These are phyloP conservation scores for Ctenodactylus gundi DNA, from an alignment of 2,113 vertebrate genomes.

Conservation along the genomic window DNA sequence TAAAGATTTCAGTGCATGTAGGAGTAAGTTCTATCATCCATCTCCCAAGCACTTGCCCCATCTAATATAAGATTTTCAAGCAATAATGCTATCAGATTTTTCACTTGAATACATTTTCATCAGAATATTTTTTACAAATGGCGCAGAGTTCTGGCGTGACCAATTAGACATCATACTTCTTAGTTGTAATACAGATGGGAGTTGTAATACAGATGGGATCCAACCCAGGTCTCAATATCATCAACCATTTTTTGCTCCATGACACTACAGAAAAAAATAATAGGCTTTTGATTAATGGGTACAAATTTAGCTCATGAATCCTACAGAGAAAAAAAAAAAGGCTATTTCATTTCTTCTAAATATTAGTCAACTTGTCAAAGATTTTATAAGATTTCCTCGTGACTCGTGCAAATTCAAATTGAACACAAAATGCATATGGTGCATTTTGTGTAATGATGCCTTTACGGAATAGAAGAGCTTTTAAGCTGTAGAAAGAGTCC, in stretches of 20 bases:
- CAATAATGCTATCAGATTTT: neutral
- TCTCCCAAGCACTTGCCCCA: neutral
- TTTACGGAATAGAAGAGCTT: slow-evolving; percentile 34
- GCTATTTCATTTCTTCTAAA: neutral
- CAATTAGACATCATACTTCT: neutral
- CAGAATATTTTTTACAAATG: neutral
- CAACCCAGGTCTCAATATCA: neutral
- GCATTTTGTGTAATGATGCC: neutral
- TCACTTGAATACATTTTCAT: neutral
- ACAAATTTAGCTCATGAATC: neutral
- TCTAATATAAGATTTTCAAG: neutral
- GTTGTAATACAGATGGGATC: neutral
- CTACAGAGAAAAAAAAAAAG: neutral
- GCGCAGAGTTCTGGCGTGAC: neutral
- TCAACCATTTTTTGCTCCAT: neutral
- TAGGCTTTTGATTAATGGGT: neutral
- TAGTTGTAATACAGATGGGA: neutral
- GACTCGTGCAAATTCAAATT: slow-evolving; percentile 7
- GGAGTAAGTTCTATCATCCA: neutral
- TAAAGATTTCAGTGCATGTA: neutral
- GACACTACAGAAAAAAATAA: neutral
- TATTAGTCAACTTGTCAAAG: neutral
- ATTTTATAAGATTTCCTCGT: neutral
- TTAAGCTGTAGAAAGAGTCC: neutral
- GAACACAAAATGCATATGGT: neutral